Evolutionary conservation across 2,113 vertebrate genomes (phyloP).

Genomic region (Larimichthys crocea): DNA sequence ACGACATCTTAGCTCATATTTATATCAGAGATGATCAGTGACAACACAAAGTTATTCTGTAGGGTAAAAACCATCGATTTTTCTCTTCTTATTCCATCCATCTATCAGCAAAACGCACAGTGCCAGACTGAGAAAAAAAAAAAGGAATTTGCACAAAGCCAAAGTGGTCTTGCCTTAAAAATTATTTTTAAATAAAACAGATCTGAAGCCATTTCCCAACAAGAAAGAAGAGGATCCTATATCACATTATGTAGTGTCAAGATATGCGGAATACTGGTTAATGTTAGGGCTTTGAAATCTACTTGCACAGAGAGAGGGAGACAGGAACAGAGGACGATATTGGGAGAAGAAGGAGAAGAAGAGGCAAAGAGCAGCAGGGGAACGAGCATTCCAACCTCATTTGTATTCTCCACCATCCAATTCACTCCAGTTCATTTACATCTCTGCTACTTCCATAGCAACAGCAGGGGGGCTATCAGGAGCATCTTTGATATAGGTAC

Average conservation of each 20-base stretch:
- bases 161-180: neutral
- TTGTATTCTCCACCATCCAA: conserved; percentile 91
- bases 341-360: conserved; percentile 50
- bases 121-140: neutral
- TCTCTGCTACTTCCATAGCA: conserved; percentile 88
- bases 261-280: conserved; percentile 24
- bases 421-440: conserved; percentile 93
- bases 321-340: conserved; percentile 33
- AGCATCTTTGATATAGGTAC: conserved; percentile 90
- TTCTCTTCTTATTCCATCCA: conserved; percentile 32
- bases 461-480: conserved; percentile 90
- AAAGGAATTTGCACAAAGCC: conserved; percentile 1
- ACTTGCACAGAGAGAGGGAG: conserved; percentile 33
- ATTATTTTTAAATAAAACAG: neutral
- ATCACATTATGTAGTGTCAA: conserved; percentile 24
- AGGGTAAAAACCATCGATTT: conserved; percentile 27
- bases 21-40: conserved; percentile 38
- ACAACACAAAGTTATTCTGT: conserved; percentile 15
- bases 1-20: conserved; percentile 37
- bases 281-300: conserved; percentile 23
- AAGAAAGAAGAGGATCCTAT: neutral
- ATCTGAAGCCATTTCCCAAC: neutral
- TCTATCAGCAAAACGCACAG: neutral
- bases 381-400: conserved; percentile 84
- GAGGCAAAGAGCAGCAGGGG: conserved; percentile 72